Conservation (phyloP, 1,140 invertebrate species). For the Orussus abietinus region DNA sequence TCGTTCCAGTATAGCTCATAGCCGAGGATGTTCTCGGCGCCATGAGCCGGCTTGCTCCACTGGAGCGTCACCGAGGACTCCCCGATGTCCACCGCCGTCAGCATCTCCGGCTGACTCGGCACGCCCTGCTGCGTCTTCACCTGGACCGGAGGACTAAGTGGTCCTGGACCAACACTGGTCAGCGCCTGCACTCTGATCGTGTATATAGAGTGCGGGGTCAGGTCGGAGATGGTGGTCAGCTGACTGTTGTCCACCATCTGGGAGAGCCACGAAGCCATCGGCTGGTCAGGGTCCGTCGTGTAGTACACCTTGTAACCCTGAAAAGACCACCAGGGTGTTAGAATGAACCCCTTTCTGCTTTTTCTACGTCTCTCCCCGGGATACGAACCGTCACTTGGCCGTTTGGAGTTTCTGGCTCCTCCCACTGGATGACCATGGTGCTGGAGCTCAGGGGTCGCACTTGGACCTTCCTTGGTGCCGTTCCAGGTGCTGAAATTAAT, state of each 20-base stretch:
- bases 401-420: constrained; percentile 93
- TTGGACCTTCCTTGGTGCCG: constrained; percentile 88
- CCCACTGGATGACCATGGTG: constrained; percentile 96
- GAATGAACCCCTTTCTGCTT: no score
- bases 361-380: no score
- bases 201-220: constrained; percentile 84
- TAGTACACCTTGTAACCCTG: constrained; percentile 98
- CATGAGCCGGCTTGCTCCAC: constrained; percentile 87
- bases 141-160: constrained; percentile 85
- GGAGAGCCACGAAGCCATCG: constrained; percentile 85
- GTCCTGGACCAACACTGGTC: constrained; percentile 86
- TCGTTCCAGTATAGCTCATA: constrained; percentile 98
- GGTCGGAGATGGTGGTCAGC: constrained; percentile 87
- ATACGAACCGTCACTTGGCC: constrained; percentile 96
- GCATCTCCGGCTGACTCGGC: constrained; percentile 88
- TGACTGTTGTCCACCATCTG: constrained; percentile 91
- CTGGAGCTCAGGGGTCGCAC: constrained; percentile 89
- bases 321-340: no score
- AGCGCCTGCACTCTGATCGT: constrained; percentile 89
- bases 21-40: constrained; percentile 86
- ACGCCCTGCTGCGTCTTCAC: constrained; percentile 97
- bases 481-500: constrained; percentile 86
- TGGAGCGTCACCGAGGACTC: constrained; percentile 80
- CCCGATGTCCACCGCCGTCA: constrained; percentile 76
- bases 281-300: constrained; percentile 81